Conservation (phyloP, 2,888 invertebrate genomes). For the Dasysyrphus albostriatus region DNA sequence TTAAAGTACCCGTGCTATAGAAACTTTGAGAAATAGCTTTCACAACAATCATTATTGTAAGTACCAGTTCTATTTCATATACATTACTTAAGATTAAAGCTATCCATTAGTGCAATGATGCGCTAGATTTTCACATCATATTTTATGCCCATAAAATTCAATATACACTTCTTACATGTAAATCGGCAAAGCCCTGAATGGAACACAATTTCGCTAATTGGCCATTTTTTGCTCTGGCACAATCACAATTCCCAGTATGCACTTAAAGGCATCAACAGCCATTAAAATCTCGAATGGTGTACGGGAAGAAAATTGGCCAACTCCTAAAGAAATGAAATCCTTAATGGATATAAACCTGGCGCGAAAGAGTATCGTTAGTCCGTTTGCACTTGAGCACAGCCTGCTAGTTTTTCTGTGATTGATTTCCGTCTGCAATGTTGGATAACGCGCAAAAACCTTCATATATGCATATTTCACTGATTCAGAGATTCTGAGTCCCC, state of each 20-base stretch:
- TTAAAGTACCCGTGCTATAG: background rate
- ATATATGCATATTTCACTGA: conserved; percentile 58
- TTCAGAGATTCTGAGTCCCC: conserved; percentile 42
- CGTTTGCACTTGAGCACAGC: conserved; percentile 67
- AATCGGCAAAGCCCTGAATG: conserved; percentile 78
- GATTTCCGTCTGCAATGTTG: conserved; percentile 68
- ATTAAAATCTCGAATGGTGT: conserved; percentile 72
- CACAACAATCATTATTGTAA: conserved; percentile 42
- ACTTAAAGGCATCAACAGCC: conserved; percentile 73
- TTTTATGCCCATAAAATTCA: conserved; percentile 58
- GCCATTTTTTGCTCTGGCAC: conserved; percentile 75
- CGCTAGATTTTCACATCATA: conserved; percentile 60
- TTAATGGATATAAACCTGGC: conserved; percentile 71
- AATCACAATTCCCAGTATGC: conserved; percentile 70
- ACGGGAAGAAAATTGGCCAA: conserved; percentile 74
- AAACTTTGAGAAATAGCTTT: conserved; percentile 34
- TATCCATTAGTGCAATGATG: conserved; percentile 72
- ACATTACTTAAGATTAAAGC: conserved; percentile 55
- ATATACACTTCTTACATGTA: conserved; percentile 55
- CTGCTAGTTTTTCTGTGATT: conserved; percentile 72
- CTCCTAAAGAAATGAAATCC: conserved; percentile 70
- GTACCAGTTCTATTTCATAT: conserved; percentile 42
- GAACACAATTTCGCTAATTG: conserved; percentile 84
- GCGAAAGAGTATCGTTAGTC: conserved; percentile 70
- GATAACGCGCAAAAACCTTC: conserved; percentile 49